Evolutionary conservation across 2,797 vertebrate genomes (phyloP).

Genomic region (Uromys caudimaculatus): DNA sequence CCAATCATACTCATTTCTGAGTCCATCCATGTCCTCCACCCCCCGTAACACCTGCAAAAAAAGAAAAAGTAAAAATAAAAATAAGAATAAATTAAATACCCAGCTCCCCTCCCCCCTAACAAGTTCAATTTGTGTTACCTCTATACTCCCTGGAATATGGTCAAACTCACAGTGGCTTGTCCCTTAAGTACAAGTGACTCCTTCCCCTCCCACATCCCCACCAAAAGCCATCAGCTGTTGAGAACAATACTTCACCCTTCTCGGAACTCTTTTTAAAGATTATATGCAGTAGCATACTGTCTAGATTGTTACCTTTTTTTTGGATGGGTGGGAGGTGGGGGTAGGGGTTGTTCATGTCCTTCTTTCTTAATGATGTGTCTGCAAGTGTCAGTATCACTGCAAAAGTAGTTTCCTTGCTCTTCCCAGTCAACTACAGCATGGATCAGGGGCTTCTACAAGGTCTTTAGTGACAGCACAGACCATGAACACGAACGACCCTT

Average conservation of each 20-base stretch:
- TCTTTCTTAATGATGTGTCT: background rate
- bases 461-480: background rate
- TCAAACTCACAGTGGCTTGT: background rate
- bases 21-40: background rate
- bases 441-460: background rate
- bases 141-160: background rate
- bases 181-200: background rate
- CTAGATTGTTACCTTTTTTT: background rate
- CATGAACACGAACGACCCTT: background rate
- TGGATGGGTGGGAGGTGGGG: background rate
- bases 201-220: background rate
- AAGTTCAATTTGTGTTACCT: background rate
- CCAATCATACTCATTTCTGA: background rate
- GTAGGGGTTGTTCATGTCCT: background rate
- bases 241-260: background rate
- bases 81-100: background rate
- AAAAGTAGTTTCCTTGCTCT: background rate
- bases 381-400: background rate
- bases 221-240: background rate
- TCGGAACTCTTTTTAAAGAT: background rate
- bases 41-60: background rate
- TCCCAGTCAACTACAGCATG: background rate
- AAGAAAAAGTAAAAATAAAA: background rate
- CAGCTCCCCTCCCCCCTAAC: background rate
- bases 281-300: background rate